phyloP scores from a whole-genome alignment of 2,888 invertebrate genomes.

The Amphipoea lucens region DNA sequence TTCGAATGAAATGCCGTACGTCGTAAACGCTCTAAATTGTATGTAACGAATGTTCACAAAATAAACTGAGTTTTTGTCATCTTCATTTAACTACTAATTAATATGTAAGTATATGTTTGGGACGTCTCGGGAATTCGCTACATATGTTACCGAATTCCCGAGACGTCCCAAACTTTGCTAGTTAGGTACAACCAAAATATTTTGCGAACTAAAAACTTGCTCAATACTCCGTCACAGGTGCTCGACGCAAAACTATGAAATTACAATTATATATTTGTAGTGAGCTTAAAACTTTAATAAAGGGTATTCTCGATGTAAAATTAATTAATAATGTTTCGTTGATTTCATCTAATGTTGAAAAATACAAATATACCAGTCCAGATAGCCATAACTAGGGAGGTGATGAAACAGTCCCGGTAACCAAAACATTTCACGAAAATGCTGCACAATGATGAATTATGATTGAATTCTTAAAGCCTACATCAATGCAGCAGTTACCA shows the following conservation, averaged over 20 bases:
- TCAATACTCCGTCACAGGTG: constrained; percentile 50
- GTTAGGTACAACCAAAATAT: constrained; percentile 54
- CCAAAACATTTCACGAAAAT: not conserved
- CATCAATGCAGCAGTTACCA: too few species aligned
- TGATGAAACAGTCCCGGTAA: not conserved
- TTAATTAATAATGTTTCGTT: not conserved
- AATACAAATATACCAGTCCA: not conserved
- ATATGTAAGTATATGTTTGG: constrained; percentile 20
- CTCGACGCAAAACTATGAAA: constrained; percentile 32
- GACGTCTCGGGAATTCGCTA: not conserved
- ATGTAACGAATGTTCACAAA: not conserved
- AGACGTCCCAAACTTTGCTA: constrained; percentile 44
- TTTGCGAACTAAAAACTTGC: constrained; percentile 48
- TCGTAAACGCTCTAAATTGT: too few species aligned
- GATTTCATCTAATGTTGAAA: not conserved
- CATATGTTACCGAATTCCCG: constrained; percentile 15
- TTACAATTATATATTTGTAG: constrained; percentile 44
- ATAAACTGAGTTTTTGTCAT: not conserved
- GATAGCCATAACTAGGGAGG: not conserved
- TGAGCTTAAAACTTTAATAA: constrained; percentile 39
- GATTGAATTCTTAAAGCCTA: not conserved
- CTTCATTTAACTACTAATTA: constrained; percentile 38
- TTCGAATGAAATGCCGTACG: too few species aligned
- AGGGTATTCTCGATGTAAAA: not conserved
- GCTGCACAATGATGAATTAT: constrained; percentile 1